Evolutionary conservation across 2,797 vertebrate species (phyloP).

Genomic region (Melanotaenia trifasciata): DNA sequence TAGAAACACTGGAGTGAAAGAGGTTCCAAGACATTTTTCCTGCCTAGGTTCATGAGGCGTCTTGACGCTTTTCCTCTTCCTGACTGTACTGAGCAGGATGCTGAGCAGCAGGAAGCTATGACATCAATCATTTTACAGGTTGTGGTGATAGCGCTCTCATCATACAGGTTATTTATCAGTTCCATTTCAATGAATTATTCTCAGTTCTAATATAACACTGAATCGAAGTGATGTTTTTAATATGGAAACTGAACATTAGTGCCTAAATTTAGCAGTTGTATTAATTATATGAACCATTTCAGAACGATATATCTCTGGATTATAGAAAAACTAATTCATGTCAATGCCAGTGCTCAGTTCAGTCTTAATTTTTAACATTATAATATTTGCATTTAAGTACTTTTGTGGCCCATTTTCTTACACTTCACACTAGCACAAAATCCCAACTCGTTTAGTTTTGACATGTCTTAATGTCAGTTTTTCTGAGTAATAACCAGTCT

Average conservation of each 20-base stretch:
- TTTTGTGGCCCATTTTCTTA: background rate
- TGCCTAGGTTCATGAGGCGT: slow-evolving; percentile 57
- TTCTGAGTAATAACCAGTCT: background rate
- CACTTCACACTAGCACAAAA: too few species aligned
- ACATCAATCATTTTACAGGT: slow-evolving; percentile 35
- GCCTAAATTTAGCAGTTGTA: background rate
- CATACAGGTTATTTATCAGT: background rate
- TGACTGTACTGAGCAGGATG: slow-evolving; percentile 67
- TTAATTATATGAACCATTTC: background rate
- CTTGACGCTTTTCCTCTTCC: slow-evolving; percentile 75
- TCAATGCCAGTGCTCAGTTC: background rate
- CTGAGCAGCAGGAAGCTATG: slow-evolving; percentile 26
- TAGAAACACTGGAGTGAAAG: slow-evolving; percentile 23
- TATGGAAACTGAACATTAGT: background rate
- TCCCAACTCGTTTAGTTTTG: background rate
- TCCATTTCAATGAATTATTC: background rate
- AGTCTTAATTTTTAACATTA: too few species aligned
- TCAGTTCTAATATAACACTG: background rate
- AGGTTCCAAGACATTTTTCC: slow-evolving; percentile 47
- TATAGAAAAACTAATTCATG: background rate
- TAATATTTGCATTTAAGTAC: background rate
- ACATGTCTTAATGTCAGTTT: background rate
- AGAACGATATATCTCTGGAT: background rate
- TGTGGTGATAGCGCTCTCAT: slow-evolving; percentile 35
- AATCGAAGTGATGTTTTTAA: background rate